Evolutionary conservation across 1,140 invertebrate genomes (phyloP).

Genomic region (Helicorthomorpha holstii): DNA sequence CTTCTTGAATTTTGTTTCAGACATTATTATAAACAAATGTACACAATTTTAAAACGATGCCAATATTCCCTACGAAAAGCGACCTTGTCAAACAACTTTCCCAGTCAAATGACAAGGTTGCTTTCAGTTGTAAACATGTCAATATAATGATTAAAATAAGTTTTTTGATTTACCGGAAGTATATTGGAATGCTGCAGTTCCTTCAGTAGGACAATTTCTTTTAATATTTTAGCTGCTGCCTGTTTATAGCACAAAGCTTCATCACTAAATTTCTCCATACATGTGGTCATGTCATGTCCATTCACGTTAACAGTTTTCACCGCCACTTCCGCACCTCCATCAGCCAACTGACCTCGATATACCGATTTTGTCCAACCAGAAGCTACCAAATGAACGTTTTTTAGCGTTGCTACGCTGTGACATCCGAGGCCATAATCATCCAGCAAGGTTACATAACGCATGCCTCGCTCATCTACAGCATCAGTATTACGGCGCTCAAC

Average conservation of each 20-base stretch:
- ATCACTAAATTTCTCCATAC: slow-evolving; percentile 17
- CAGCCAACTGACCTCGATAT: slow-evolving; percentile 21
- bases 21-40: too few species aligned
- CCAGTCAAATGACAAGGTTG: too few species aligned
- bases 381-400: slow-evolving; percentile 16
- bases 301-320: slow-evolving; percentile 29
- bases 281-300: slow-evolving; percentile 26
- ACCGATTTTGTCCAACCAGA: slow-evolving; percentile 34
- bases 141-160: too few species aligned
- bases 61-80: too few species aligned
- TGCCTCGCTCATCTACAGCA: too few species aligned
- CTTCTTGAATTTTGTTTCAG: too few species aligned
- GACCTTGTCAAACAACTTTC: too few species aligned
- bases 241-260: slow-evolving; percentile 27
- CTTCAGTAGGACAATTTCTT: slow-evolving; percentile 23
- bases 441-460: too few species aligned
- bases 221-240: slow-evolving; percentile 27
- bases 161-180: slow-evolving; percentile 25
- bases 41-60: too few species aligned
- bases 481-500: too few species aligned
- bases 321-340: slow-evolving; percentile 18
- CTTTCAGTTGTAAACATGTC: too few species aligned
- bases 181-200: slow-evolving; percentile 20
- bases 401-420: background rate
- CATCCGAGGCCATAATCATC: too few species aligned